These are phyloP conservation scores for Ptychobarbus kaznakovi DNA, from an alignment of 2,797 vertebrate genomes.

Conservation along the genomic window DNA sequence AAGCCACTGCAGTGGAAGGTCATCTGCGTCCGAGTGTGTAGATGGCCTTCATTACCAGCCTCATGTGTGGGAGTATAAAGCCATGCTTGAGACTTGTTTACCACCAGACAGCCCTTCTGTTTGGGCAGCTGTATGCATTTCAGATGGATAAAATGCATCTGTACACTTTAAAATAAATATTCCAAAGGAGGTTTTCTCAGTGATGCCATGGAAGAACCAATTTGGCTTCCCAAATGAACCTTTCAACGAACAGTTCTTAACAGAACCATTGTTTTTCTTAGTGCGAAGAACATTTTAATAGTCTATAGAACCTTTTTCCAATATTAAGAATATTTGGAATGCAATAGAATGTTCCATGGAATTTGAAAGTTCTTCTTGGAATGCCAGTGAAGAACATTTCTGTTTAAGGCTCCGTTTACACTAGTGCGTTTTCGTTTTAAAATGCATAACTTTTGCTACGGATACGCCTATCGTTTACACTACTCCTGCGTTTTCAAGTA, in stretches of 20 bases:
- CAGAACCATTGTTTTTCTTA: background rate
- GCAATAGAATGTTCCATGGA: background rate
- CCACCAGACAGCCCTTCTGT: conserved; percentile 9
- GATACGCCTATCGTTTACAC: no score
- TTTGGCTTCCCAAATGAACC: background rate
- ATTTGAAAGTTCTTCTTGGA: background rate
- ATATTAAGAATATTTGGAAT: background rate
- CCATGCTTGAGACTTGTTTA: conserved; percentile 9
- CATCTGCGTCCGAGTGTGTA: conserved; percentile 64
- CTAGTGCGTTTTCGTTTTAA: no score
- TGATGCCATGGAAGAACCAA: background rate
- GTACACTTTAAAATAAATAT: background rate
- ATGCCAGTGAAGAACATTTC: background rate
- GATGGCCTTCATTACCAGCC: conserved; percentile 34
- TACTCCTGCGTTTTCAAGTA: no score
- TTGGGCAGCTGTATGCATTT: conserved; percentile 10
- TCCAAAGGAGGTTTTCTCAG: background rate
- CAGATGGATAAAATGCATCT: conserved; percentile 6
- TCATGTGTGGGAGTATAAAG: conserved; percentile 22
- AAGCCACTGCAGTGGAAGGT: conserved; percentile 70
- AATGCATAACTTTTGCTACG: no score
- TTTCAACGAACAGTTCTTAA: background rate
- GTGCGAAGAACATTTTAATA: background rate
- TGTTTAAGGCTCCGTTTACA: no score
- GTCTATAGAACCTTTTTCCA: background rate